phyloP scores from a whole-genome alignment of 2,888 invertebrate genomes.

The Octodonta nipae region DNA sequence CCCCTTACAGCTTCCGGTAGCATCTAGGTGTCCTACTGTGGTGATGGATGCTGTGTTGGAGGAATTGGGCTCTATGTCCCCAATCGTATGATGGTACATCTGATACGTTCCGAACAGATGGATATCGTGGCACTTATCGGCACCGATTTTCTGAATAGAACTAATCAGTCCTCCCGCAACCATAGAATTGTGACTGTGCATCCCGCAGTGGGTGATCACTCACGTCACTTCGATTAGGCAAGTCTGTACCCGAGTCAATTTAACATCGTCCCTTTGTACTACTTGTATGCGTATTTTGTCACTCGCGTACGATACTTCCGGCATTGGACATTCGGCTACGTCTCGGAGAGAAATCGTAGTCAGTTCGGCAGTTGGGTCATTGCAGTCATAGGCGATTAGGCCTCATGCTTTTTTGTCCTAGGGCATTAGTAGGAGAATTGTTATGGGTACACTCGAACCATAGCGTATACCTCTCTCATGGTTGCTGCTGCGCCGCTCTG shows the following conservation, averaged over 20 bases:
- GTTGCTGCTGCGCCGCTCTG: no score
- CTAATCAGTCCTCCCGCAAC: slow-evolving; percentile 10
- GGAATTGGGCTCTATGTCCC: slow-evolving; percentile 5
- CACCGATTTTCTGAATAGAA: slow-evolving; percentile 9
- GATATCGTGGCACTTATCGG: slow-evolving; percentile 7
- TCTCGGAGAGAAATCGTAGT: background rate
- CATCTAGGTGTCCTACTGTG: slow-evolving; percentile 6
- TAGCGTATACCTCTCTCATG: no score
- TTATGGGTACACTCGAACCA: no score
- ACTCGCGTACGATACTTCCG: slow-evolving; percentile 3
- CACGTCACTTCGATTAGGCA: slow-evolving; percentile 10
- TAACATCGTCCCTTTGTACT: slow-evolving; percentile 6
- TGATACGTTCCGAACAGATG: slow-evolving; percentile 6
- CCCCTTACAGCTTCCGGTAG: slow-evolving; percentile 7
- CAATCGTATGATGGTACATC: slow-evolving; percentile 5
- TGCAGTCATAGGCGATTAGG: slow-evolving; percentile 1
- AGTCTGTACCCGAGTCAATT: slow-evolving; percentile 6
- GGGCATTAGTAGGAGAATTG: no score
- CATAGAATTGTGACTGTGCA: slow-evolving; percentile 10
- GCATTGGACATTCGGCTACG: no score
- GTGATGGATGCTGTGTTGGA: slow-evolving; percentile 8
- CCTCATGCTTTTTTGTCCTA: no score
- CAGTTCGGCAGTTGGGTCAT: no score
- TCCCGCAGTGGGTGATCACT: slow-evolving; percentile 8
- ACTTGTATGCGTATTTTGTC: background rate